Evolutionary conservation across 2,888 invertebrate species (phyloP), one percentile per base, ranked within the genome.

Genomic region (Scelioninae gen. 1): DNA sequence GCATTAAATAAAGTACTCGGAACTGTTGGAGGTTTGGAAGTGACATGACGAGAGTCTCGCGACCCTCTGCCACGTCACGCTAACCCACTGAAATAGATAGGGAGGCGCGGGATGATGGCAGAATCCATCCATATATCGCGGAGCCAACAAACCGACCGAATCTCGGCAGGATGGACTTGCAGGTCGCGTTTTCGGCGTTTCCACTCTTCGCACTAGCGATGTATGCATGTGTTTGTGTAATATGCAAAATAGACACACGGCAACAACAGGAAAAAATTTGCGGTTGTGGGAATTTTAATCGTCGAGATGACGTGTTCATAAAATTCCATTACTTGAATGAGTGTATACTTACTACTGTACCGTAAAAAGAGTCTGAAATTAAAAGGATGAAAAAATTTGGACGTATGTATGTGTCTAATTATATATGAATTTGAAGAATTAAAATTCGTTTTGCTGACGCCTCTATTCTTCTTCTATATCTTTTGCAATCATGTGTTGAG

Each of bases 71-170:
- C 68, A 82, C 86, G 89, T 89, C 88, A 87, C 88, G 90, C 87
- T 90, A 90, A 91, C 90, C 90, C 89, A 90, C 87, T 90, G 88
- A 91, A 89, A 91, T 90, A 89, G 88, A 90, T 90, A 89, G 88
- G 82, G 77, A 62, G 55, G 65, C 23, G 56, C 38, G 56, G 68
- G 51, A 74, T 83, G 86, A 71, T 83, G 85, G 87, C 85, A 87
- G 88, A 87, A 88, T 88, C 86, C 88, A 88, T 89, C 87, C 89
- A 89, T 90, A 90, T 87, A 90, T 90, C 88, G 89, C 85, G 85
- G 86, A 88, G 86, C 88, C 88, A 90, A 90, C 90, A 90, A 90
- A 90, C 90, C 90, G 89, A 89, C 86, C 87, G 89, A 90, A 90
- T 90, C 90, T 89, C 89, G 89, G 88, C 90, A 89, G 88, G 86